A percentile compares a stretch with the other conserved stretches of the same genome.
Evolutionary conservation across 2,888 invertebrate species (phyloP).

Genomic region (Cataglyphis rosenhaueri): DNA sequence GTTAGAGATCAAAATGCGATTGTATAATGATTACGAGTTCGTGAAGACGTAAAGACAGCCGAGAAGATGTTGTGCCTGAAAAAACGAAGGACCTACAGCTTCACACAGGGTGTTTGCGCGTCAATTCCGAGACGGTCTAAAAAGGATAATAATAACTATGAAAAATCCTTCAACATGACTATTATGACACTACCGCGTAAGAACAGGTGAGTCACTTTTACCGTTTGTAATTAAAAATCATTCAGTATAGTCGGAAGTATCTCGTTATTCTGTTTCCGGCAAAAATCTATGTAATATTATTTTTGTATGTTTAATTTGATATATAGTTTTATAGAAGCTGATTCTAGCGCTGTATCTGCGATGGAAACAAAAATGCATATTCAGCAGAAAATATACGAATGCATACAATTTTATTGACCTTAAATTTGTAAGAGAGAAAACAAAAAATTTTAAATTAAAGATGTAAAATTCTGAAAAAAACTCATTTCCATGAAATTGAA

Average conservation of each 20-base stretch:
- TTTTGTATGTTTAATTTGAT: background rate
- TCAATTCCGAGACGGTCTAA: constrained; percentile 72
- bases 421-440: background rate
- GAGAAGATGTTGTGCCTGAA: constrained; percentile 79
- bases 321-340: background rate
- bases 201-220: constrained; percentile 76
- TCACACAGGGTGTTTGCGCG: constrained; percentile 79
- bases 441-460: too few relatives aligned
- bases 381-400: background rate
- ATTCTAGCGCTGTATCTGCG: background rate
- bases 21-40: constrained; percentile 15
- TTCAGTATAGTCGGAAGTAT: background rate
- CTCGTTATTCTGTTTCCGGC: background rate
- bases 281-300: background rate
- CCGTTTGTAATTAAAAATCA: constrained; percentile 54
- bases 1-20: background rate
- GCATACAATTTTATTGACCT: background rate
- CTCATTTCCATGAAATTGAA: background rate
- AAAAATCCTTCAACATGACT: constrained; percentile 75
- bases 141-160: constrained; percentile 74
- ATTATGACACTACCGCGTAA: constrained; percentile 80
- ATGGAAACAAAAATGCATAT: background rate
- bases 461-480: background rate
- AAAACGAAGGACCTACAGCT: constrained; percentile 81
- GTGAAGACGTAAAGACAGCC: constrained; percentile 13